phyloP scores from a whole-genome alignment of 2,113 vertebrate species.

The Alexandromys fortis region DNA sequence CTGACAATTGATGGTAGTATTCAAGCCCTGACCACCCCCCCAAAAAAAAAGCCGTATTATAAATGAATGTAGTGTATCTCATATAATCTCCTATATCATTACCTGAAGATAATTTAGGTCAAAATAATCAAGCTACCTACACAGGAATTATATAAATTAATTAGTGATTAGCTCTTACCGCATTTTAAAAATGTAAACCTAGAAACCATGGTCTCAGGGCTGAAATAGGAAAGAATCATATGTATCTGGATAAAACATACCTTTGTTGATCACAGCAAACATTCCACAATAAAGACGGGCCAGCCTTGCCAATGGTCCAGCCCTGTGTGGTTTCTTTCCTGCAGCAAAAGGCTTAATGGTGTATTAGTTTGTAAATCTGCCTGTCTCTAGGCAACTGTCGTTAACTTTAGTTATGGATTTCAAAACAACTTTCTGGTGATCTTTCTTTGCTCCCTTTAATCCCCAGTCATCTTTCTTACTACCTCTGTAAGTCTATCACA shows the following conservation, averaged over 20 bases:
- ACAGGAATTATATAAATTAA: conserved; percentile 5
- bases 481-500: too few species aligned
- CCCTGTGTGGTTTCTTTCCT: neutral
- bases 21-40: neutral
- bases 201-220: neutral
- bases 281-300: neutral
- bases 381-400: neutral
- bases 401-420: neutral
- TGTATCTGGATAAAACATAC: neutral
- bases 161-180: neutral
- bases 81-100: neutral
- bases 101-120: neutral
- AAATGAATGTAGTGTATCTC: neutral
- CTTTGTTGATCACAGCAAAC: neutral
- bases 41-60: neutral
- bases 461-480: too few species aligned
- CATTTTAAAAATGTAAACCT: neutral
- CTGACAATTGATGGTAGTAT: neutral
- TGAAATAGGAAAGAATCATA: neutral
- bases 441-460: neutral
- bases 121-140: neutral
- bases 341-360: neutral
- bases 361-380: neutral
- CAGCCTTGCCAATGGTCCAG: neutral
- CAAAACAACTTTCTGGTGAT: neutral